A percentile compares a stretch with the other conserved stretches of the same genome.
Conservation (phyloP, 2,888 invertebrate genomes). For the Hoplodrina ambigua region DNA sequence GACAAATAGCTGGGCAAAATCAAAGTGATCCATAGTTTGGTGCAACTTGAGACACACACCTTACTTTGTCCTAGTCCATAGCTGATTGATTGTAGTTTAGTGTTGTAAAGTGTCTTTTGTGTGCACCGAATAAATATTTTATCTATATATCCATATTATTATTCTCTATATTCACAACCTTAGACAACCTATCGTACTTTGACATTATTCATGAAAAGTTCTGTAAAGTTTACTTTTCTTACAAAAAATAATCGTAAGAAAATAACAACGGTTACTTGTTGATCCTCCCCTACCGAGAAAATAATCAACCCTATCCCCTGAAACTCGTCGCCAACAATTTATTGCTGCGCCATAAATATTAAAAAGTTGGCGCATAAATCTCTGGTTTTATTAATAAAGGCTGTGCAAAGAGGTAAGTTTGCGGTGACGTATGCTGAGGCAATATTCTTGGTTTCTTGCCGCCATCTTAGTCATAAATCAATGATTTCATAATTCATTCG, state of each 20-base stretch:
- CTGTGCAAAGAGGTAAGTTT: conserved; percentile 70
- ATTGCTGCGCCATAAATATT: conserved; percentile 89
- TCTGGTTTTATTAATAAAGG: conserved; percentile 86
- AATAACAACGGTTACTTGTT: conserved; percentile 81
- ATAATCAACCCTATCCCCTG: conserved; percentile 86
- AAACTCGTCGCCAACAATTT: conserved; percentile 86
- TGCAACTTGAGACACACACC: no score
- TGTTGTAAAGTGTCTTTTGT: no score
- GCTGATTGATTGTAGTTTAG: no score
- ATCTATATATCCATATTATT: no score
- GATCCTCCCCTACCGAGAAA: conserved; percentile 81
- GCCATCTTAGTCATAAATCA: conserved; percentile 57
- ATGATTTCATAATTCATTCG: conserved; percentile 39
- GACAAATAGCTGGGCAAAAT: no score
- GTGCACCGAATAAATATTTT: no score
- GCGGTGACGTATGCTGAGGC: conserved; percentile 73
- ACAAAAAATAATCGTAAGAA: conserved; percentile 51
- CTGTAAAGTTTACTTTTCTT: background rate
- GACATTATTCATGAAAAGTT: background rate
- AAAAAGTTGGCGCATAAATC: conserved; percentile 89
- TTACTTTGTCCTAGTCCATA: no score
- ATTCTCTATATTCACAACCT: no score
- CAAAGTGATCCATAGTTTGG: no score
- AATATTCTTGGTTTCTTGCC: conserved; percentile 69
- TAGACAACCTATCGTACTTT: no score